Conservation (phyloP, 2,888 invertebrate genomes). For the Lapara coniferarum region DNA sequence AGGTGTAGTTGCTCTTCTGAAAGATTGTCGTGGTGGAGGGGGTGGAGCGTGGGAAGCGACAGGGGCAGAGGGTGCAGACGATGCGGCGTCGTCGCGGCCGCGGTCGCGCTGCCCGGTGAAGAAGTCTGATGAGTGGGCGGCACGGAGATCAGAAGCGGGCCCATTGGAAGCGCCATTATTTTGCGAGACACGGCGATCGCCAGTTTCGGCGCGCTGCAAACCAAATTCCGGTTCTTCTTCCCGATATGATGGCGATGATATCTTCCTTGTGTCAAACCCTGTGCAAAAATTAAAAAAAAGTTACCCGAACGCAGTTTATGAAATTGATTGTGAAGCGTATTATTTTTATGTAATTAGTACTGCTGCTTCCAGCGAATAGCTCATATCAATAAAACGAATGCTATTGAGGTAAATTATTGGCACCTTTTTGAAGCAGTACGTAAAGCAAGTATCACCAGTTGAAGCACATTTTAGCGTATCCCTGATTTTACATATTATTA, state of each 20-base stretch:
- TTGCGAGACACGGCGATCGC: slow-evolving; percentile 76
- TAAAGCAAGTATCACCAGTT: not conserved
- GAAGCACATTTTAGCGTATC: slow-evolving; percentile 8
- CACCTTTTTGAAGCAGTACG: slow-evolving; percentile 11
- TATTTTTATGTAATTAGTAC: not conserved
- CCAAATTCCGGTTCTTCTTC: slow-evolving; percentile 89
- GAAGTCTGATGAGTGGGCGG: slow-evolving; percentile 90
- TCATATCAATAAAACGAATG: not conserved
- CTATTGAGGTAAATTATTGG: not conserved
- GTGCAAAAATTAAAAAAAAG: slow-evolving; percentile 36
- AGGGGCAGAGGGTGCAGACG: slow-evolving; percentile 38
- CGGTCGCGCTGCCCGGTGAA: slow-evolving; percentile 84
- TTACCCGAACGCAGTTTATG: slow-evolving; percentile 8
- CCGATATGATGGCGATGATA: slow-evolving; percentile 69
- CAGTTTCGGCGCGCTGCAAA: slow-evolving; percentile 88
- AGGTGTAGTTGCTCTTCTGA: slow-evolving; percentile 71
- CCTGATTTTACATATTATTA: not conserved
- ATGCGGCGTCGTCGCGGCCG: slow-evolving; percentile 66
- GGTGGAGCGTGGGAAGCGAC: slow-evolving; percentile 40
- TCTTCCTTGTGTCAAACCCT: slow-evolving; percentile 87
- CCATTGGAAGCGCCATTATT: slow-evolving; percentile 56
- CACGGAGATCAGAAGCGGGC: slow-evolving; percentile 85
- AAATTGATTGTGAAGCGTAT: not conserved
- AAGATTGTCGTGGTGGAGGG: slow-evolving; percentile 55
- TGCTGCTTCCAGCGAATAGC: not conserved